A percentile compares a stretch with the other conserved stretches of the same genome.
These are phyloP conservation scores for Hirtodrosophila cameraria DNA, from an alignment of 2,888 invertebrate genomes.

Conservation along the genomic window DNA sequence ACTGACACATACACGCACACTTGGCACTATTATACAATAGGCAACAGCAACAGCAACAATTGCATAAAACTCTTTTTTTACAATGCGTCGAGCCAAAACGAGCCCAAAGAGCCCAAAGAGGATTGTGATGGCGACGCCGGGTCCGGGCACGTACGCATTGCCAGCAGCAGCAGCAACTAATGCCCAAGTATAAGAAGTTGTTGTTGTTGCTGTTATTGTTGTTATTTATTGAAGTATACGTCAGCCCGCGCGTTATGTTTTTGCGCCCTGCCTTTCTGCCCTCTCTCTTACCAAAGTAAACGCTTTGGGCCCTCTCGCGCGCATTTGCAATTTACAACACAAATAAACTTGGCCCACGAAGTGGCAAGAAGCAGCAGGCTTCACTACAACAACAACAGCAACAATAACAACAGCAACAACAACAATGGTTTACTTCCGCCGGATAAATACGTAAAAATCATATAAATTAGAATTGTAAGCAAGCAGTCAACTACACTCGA, in stretches of 20 bases:
- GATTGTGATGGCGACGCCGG: slow-evolving; percentile 69
- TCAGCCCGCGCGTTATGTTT: slow-evolving; percentile 56
- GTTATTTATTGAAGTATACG: slow-evolving; percentile 71
- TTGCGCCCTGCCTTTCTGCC: slow-evolving; percentile 8
- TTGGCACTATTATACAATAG: slow-evolving; percentile 73
- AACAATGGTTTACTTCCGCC: slow-evolving; percentile 78
- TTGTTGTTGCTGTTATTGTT: slow-evolving; percentile 41
- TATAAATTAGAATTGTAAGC: slow-evolving; percentile 62
- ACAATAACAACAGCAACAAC: slow-evolving; percentile 23
- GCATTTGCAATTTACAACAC: slow-evolving; percentile 76
- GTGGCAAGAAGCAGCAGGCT: slow-evolving; percentile 18
- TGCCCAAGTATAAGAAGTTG: slow-evolving; percentile 61
- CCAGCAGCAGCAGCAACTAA: slow-evolving; percentile 55
- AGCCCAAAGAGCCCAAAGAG: slow-evolving; percentile 51
- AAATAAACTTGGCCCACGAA: slow-evolving; percentile 62
- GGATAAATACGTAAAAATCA: slow-evolving; percentile 77
- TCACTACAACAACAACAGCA: slow-evolving; percentile 9
- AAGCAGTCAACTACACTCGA: slow-evolving; percentile 13
- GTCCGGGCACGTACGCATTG: slow-evolving; percentile 69
- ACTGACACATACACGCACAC: slow-evolving; percentile 27
- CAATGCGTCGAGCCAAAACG: slow-evolving; percentile 62
- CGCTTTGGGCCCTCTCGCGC: slow-evolving; percentile 52
- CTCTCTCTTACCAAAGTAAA: neutral
- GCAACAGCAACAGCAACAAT: slow-evolving; percentile 44
- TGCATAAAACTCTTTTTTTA: slow-evolving; percentile 73